A percentile compares a stretch with the other conserved stretches of the same genome.
Conservation (phyloP, 2,113 vertebrate genomes). For the Gallinago media region DNA sequence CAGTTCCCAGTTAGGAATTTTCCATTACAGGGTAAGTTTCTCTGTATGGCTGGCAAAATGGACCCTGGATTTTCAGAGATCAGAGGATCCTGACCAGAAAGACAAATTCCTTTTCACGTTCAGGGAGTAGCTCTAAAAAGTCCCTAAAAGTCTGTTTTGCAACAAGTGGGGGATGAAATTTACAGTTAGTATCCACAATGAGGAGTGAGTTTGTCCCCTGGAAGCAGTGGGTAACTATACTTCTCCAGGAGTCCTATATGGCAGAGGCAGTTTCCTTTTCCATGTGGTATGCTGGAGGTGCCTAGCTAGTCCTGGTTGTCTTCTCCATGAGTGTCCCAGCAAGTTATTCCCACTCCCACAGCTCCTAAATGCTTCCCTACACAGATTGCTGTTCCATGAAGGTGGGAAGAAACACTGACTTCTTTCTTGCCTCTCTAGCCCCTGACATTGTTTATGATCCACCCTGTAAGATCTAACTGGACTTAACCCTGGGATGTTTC, state of each 20-base stretch:
- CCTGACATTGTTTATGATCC: fast-evolving
- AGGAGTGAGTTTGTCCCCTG: fast-evolving
- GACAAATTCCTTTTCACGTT: not conserved
- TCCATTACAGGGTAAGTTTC: not conserved
- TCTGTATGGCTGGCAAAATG: not conserved
- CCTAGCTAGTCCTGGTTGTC: not conserved
- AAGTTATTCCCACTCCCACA: not conserved
- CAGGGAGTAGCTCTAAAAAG: not conserved
- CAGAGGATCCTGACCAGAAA: not conserved
- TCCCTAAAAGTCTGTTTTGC: not conserved
- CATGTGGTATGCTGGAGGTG: fast-evolving
- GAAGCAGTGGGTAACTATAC: not conserved
- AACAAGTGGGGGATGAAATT: not conserved
- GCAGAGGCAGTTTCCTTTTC: not conserved
- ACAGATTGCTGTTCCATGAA: not conserved
- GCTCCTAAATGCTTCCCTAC: not conserved
- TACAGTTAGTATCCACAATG: not conserved
- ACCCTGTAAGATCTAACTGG: not conserved
- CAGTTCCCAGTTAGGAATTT: not conserved
- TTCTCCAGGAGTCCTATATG: not conserved
- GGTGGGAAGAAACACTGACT: not conserved
- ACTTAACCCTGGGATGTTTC: not conserved
- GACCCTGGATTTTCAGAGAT: not conserved
- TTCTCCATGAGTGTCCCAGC: not conserved
- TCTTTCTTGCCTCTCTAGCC: not conserved